Percentiles rank a stretch among this genome's conserved stretches.
Conservation (phyloP, 2,888 invertebrate genomes). For the Eurytoma adleriae region DNA sequence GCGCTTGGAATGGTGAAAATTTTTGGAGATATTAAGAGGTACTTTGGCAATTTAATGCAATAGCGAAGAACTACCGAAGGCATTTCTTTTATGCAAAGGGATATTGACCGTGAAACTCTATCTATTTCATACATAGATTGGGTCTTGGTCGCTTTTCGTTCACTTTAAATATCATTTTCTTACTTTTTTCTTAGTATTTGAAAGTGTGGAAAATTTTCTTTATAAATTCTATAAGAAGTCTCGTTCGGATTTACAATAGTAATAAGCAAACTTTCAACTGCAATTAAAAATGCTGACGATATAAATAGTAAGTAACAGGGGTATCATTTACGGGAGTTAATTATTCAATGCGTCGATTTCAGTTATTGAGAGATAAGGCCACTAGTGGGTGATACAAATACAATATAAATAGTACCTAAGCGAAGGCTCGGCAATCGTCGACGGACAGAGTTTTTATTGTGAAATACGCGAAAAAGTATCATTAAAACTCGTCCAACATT, state of each 20-base stretch:
- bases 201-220: conserved; percentile 52
- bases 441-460: conserved; percentile 36
- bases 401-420: conserved; percentile 72
- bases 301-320: conserved; percentile 59
- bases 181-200: conserved; percentile 28
- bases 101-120: conserved; percentile 27
- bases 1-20: conserved; percentile 69
- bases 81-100: conserved; percentile 44
- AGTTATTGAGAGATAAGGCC: conserved; percentile 74
- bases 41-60: conserved; percentile 43
- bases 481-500: conserved; percentile 39
- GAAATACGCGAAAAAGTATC: conserved; percentile 19
- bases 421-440: conserved; percentile 65
- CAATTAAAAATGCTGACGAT: conserved; percentile 62
- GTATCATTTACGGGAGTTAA: conserved; percentile 58
- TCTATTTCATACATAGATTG: conserved; percentile 35
- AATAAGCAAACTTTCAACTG: conserved; percentile 49
- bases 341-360: conserved; percentile 64
- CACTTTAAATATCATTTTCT: conserved; percentile 13
- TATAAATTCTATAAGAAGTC: conserved; percentile 51
- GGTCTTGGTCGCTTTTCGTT: conserved; percentile 26
- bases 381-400: conserved; percentile 75
- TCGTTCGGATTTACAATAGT: conserved; percentile 38
- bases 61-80: conserved; percentile 26
- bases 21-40: conserved; percentile 61